These are phyloP conservation scores for Sarcophaga subvicina DNA, from an alignment of 2,888 invertebrate species.

Conservation along the genomic window DNA sequence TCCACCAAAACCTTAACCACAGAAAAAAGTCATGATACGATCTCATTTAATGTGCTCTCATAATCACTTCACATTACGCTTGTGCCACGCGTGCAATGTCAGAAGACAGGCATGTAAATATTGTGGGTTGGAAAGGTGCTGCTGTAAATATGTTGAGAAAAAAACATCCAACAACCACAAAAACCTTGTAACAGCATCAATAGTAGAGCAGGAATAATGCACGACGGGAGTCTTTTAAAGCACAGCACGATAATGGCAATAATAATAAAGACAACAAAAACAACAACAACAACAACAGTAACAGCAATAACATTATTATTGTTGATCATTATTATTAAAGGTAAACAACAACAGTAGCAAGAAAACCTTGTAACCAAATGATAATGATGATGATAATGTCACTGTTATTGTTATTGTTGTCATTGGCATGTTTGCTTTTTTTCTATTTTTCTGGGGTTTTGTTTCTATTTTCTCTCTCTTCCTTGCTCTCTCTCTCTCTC, in stretches of 20 bases:
- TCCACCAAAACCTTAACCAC: too few species aligned
- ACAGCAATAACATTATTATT: not conserved
- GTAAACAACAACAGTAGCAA: not conserved
- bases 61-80: not conserved
- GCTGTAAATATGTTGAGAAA: slow-evolving; percentile 2
- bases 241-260: slow-evolving; percentile 45
- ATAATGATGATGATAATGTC: slow-evolving; percentile 2
- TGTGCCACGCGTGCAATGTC: not conserved
- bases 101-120: not conserved
- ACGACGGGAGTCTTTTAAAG: slow-evolving; percentile 22
- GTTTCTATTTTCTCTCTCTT: too few species aligned
- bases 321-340: not conserved
- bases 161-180: not conserved
- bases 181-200: not conserved
- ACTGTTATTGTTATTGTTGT: slow-evolving; percentile 1
- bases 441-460: too few species aligned
- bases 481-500: too few species aligned
- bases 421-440: not conserved
- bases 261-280: slow-evolving; percentile 28
- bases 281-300: slow-evolving; percentile 2
- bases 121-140: not conserved
- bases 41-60: not conserved
- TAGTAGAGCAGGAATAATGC: not conserved
- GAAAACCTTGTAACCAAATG: slow-evolving; percentile 2
- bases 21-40: too few species aligned